A percentile compares a stretch with the other conserved stretches of the same genome.
Conservation (phyloP, 1,140 invertebrate species). For the Sitobion miscanthi region DNA sequence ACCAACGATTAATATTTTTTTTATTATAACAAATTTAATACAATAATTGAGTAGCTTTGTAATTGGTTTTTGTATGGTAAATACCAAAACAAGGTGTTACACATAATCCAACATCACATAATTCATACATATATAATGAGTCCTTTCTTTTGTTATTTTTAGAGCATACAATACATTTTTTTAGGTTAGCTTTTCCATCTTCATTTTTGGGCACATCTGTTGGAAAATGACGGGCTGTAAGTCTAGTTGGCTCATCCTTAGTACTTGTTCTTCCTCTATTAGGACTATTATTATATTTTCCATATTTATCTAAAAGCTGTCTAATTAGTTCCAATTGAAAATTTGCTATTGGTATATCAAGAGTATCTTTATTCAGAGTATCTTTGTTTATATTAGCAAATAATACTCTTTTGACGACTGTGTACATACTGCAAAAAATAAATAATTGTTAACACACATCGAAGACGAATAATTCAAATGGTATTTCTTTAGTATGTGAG, state of each 20-base stretch:
- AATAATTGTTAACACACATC: too few species aligned
- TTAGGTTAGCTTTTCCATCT: background rate
- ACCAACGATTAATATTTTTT: too few species aligned
- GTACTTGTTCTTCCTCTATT: background rate
- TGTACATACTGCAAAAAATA: too few species aligned
- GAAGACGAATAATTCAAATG: too few species aligned
- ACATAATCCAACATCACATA: background rate
- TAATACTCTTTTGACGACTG: too few species aligned
- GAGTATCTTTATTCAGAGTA: too few species aligned
- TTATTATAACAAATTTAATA: too few species aligned
- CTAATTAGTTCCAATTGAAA: background rate
- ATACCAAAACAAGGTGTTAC: background rate
- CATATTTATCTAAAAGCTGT: background rate
- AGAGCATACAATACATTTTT: background rate
- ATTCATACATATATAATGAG: background rate
- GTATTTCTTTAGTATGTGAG: too few species aligned
- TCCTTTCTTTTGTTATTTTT: background rate
- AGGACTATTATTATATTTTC: background rate
- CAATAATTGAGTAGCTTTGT: too few species aligned
- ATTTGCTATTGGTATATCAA: background rate
- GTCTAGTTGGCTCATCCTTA: background rate
- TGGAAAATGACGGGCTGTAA: background rate
- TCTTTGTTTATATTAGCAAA: too few species aligned
- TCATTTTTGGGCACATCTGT: background rate
- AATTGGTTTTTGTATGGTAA: background rate